Evolutionary conservation across 1,140 invertebrate species (phyloP).

Genomic region (Oppia nitens): DNA sequence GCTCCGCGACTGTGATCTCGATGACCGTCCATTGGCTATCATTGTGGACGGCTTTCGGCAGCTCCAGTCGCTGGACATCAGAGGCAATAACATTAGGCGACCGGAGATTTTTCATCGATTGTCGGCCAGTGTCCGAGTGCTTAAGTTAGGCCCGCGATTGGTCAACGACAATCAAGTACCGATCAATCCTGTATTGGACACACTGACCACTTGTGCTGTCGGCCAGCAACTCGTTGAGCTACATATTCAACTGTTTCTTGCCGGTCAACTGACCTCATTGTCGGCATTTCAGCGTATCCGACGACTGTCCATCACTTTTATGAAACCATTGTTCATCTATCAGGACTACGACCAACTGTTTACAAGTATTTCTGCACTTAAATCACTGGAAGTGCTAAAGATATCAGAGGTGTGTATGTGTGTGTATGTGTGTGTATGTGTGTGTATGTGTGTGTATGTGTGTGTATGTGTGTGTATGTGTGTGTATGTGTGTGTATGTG

Average conservation of each 20-base stretch:
- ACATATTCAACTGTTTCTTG: slow-evolving; percentile 2
- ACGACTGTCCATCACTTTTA: neutral
- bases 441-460: no score
- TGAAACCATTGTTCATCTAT: slow-evolving; percentile 5
- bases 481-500: no score
- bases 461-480: no score
- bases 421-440: no score
- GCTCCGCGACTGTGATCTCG: slow-evolving; percentile 5
- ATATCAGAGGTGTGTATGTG: slow-evolving; percentile 3
- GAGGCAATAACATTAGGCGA: neutral
- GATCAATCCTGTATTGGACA: neutral
- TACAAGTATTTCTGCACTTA: neutral
- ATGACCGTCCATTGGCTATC: slow-evolving; percentile 1
- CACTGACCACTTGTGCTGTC: neutral
- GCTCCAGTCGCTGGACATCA: neutral
- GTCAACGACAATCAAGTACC: neutral
- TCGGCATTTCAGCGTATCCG: neutral
- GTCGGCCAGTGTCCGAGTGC: neutral
- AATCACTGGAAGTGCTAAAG: neutral
- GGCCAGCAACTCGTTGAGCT: neutral
- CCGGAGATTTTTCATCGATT: neutral
- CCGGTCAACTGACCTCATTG: neutral
- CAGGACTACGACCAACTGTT: neutral
- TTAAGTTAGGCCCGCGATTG: slow-evolving; percentile 1
- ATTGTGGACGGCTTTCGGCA: slow-evolving; percentile 4